Percentiles rank a stretch among this genome's conserved stretches.
Evolutionary conservation across 2,888 invertebrate species (phyloP).

Genomic region (Drosophila greeni): DNA sequence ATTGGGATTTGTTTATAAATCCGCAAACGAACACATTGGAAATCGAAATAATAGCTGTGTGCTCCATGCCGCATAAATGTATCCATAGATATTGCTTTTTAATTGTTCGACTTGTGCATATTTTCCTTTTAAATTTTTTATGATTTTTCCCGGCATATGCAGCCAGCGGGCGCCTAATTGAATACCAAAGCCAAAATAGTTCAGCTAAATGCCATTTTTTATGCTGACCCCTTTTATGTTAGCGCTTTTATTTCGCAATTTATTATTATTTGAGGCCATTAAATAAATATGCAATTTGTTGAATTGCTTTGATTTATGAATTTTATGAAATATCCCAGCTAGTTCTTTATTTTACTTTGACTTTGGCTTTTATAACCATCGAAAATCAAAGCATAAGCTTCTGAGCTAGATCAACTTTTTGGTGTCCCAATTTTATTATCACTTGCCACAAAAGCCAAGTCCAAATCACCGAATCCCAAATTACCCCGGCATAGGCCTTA

Average conservation of each 20-base stretch:
- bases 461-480: slow-evolving; percentile 27
- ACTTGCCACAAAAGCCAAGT: slow-evolving; percentile 31
- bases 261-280: slow-evolving; percentile 27
- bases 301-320: slow-evolving; percentile 16
- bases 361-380: slow-evolving; percentile 19
- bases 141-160: slow-evolving; percentile 41
- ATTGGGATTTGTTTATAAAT: slow-evolving; percentile 71
- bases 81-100: slow-evolving; percentile 62
- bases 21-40: slow-evolving; percentile 46
- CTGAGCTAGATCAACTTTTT: slow-evolving; percentile 28
- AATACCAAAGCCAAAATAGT: slow-evolving; percentile 27
- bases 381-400: slow-evolving; percentile 23
- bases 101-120: slow-evolving; percentile 49
- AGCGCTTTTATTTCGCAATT: slow-evolving; percentile 21
- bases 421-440: slow-evolving; percentile 39
- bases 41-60: slow-evolving; percentile 62
- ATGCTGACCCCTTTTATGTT: slow-evolving; percentile 1
- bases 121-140: slow-evolving; percentile 13
- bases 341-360: slow-evolving; percentile 5
- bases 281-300: slow-evolving; percentile 41
- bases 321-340: slow-evolving; percentile 14
- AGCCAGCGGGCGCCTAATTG: slow-evolving; percentile 33
- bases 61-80: slow-evolving; percentile 19
- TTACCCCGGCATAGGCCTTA: slow-evolving; percentile 28
- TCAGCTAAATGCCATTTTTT: slow-evolving; percentile 24